phyloP scores from a whole-genome alignment of 2,888 invertebrate genomes.

The Napeogenes sylphis region DNA sequence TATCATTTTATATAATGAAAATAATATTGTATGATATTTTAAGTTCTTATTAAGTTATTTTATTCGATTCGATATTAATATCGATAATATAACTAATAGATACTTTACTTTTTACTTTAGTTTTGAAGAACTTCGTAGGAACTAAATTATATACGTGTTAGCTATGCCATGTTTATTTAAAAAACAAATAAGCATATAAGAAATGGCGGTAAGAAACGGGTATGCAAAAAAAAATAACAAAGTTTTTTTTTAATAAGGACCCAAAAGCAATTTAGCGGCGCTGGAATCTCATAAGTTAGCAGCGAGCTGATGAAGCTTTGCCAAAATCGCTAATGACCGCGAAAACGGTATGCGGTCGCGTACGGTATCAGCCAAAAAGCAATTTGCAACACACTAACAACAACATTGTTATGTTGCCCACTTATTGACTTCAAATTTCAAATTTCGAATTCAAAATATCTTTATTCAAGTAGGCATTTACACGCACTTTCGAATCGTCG shows the following conservation, averaged over 20 bases:
- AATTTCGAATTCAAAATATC: too few species aligned
- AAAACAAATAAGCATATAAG: neutral
- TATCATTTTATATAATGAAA: too few species aligned
- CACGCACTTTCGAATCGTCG: too few species aligned
- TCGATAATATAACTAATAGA: too few species aligned
- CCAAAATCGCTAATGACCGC: conserved; percentile 75
- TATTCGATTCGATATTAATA: too few species aligned
- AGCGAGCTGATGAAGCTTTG: conserved; percentile 55
- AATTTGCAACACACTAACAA: conserved; percentile 69
- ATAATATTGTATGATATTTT: too few species aligned
- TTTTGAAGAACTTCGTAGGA: too few species aligned
- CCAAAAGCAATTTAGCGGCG: conserved; percentile 40
- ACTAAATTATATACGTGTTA: too few species aligned
- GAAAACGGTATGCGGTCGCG: conserved; percentile 59
- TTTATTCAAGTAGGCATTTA: too few species aligned
- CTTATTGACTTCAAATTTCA: conserved; percentile 29
- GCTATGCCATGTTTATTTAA: too few species aligned
- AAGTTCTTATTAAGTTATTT: too few species aligned
- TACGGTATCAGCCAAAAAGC: conserved; percentile 64
- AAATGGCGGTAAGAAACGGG: conserved; percentile 1
- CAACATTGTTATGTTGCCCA: conserved; percentile 51
- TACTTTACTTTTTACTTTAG: too few species aligned
- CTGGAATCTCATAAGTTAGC: conserved; percentile 62
- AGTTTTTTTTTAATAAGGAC: conserved; percentile 25
- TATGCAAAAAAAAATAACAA: conserved; percentile 11